Conservation (phyloP, 1,140 invertebrate genomes). For the Chymomyza costata region DNA sequence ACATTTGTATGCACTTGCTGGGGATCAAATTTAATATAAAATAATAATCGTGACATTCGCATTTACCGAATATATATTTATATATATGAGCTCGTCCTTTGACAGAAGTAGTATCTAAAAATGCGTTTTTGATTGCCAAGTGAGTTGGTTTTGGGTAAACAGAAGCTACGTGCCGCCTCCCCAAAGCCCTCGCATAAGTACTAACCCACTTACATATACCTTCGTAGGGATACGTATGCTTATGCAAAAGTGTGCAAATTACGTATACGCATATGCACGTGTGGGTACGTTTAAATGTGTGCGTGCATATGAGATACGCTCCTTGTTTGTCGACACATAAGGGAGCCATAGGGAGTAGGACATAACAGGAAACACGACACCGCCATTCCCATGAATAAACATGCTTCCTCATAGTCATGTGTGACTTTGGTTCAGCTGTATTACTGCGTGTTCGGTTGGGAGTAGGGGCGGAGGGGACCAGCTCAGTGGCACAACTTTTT, state of each 20-base stretch:
- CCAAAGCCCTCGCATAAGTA: slow-evolving; percentile 18
- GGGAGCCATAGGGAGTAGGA: slow-evolving; percentile 14
- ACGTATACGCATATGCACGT: slow-evolving; percentile 7
- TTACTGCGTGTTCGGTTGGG: slow-evolving; percentile 1
- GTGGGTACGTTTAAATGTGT: no score
- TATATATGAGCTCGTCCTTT: background rate
- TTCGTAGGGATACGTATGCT: slow-evolving; percentile 4
- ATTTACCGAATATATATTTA: slow-evolving; percentile 1
- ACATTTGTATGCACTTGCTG: background rate
- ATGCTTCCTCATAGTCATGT: slow-evolving; percentile 12
- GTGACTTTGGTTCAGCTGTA: slow-evolving; percentile 3
- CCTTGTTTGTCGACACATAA: no score
- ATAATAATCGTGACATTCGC: slow-evolving; percentile 38
- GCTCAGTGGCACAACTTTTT: slow-evolving; percentile 25
- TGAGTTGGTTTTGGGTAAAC: slow-evolving; percentile 42
- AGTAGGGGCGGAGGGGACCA: background rate
- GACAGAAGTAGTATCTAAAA: slow-evolving; percentile 12
- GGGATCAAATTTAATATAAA: slow-evolving; percentile 40
- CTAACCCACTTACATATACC: slow-evolving; percentile 5
- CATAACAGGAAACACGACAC: slow-evolving; percentile 26
- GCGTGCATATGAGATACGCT: no score
- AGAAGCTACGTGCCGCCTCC: slow-evolving; percentile 6
- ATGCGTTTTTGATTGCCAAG: slow-evolving; percentile 46
- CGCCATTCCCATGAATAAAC: slow-evolving; percentile 27
- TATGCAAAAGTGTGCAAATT: slow-evolving; percentile 30